Evolutionary conservation across 92 coral and sea anemone species (phyloP), one percentile per base, ranked within the genome.

Genomic region (Diadumene lineata): DNA sequence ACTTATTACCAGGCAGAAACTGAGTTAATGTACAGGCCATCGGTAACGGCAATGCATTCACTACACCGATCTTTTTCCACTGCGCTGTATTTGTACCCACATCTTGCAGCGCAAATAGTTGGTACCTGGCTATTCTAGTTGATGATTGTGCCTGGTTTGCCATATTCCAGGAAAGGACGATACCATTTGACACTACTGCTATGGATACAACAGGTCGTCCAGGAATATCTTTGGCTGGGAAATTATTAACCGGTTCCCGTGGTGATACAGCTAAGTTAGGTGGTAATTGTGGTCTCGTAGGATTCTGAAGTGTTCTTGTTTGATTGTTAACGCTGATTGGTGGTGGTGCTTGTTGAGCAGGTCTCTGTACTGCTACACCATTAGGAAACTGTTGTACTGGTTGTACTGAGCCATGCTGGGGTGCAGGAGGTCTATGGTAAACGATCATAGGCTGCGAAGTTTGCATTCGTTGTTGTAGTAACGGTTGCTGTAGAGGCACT

Each of bases 161-260:
- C 99, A 96, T 96, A 83, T 92, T 92, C 99, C 99, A 96, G 10
- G 99, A 96, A 79, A 96, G 76, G 62, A 96, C 99, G 30, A 96
- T 96, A 11, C 99, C 99, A 62, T 89, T 96, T 29, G 94, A 55
- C 22, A 89, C 96, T 18, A 88, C 93, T 19, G 97, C 93, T 48
- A 96, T 96, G 27, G 97, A 92, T 43, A 96, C 99, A 28, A 75
- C 82, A 51, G 99, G 99, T 25, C 89, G 84, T 1, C 96, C 97
- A 32, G 97, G 97, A 8, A 56, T 81, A 7, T 91, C 90, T 31
- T 79, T 77, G n/a, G 22, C 29, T 6, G 26, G 46, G 63, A 6
- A 34, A 50, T 50, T 65, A 34, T 19, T 25, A 29, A 29, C 73
- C 11, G 33, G 72, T 1, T 19, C 64, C 15, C 70, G 31, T 15